Base-by-base conservation (phyloP, 2,797 vertebrate species). In the Buphagus erythrorhynchus region DNA sequence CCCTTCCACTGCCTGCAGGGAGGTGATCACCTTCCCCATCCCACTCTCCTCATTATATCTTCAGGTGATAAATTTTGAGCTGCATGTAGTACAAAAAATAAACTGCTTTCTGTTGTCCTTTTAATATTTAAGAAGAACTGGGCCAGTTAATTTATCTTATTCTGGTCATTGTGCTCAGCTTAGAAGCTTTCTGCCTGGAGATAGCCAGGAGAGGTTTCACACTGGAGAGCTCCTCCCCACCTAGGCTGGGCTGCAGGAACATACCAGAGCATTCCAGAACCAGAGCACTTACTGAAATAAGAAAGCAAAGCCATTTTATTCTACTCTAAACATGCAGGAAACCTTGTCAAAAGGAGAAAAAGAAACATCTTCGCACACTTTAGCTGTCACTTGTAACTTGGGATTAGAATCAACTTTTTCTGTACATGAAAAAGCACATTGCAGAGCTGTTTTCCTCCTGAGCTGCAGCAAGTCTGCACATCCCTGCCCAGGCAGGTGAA, bases 391-490 rank as follows among this genome's bases (percentile, higher is more conserved):
- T 85, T 15, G 0, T 16, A 51, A 46, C 1, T 79, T 59, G 25
- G 35, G 59, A 78, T 71, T 51, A 46, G 73, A 88, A 88, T 24
- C 28, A 84, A 21, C 43, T 86, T 68, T 48, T 52, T 54, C 57
- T 33, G 21, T 6, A 61, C 25, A 5, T 25, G 46, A 58, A 38
- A 40, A 85, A 71, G 67, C 48, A 40, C 28, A 33, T 29, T 21
- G 73, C 80, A 88, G 66, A 93, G 62, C 69, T 46, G 46, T 54
- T 74, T 52, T 61, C 83, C 24, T 33, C 49, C 73, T 86, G 78
- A 87, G 85, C 91, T 95, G 94, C 90, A 77, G 65, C 45, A 65
- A 43, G 61, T 35, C 78, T 57, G 81, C 85, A 77, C 91, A 85
- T 35, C 85, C 49, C 87, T 79, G 36, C 59, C 35, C 38, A 1